Evolutionary conservation across 2,888 invertebrate genomes (phyloP).

Genomic region (Mesopsocus fuscifrons): DNA sequence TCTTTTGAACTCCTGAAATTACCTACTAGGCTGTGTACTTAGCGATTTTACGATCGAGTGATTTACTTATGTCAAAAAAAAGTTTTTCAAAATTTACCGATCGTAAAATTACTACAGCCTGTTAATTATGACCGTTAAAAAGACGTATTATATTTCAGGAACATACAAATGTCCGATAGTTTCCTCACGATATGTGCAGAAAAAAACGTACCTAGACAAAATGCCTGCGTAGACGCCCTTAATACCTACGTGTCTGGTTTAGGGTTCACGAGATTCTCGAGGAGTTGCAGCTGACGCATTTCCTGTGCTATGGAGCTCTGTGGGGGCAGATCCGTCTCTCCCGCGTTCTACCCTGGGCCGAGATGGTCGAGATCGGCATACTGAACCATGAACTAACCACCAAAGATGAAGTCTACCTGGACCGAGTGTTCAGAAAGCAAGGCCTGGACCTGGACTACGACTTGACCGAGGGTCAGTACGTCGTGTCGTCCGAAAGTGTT

Average conservation of each 20-base stretch:
- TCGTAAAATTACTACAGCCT: no score
- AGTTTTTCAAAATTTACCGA: no score
- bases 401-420: slow-evolving; percentile 27
- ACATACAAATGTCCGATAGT: no score
- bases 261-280: slow-evolving; percentile 26
- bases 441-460: slow-evolving; percentile 28
- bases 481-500: slow-evolving; percentile 21
- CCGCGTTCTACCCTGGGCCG: slow-evolving; percentile 33
- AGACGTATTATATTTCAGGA: no score
- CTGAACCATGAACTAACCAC: slow-evolving; percentile 27
- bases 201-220: neutral
- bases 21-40: no score
- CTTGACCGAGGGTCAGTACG: slow-evolving; percentile 30
- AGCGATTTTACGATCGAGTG: no score
- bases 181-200: neutral
- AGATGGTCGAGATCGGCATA: slow-evolving; percentile 31
- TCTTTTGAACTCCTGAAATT: no score
- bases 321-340: slow-evolving; percentile 35
- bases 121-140: no score
- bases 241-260: no score
- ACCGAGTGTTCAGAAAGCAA: slow-evolving; percentile 28
- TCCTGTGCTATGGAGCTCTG: slow-evolving; percentile 33
- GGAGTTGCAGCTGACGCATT: slow-evolving; percentile 29
- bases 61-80: no score
- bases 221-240: neutral